Evolutionary conservation across 2,888 invertebrate species (phyloP), one percentile per base, ranked within the genome.

Genomic region (Smittia sp.): DNA sequence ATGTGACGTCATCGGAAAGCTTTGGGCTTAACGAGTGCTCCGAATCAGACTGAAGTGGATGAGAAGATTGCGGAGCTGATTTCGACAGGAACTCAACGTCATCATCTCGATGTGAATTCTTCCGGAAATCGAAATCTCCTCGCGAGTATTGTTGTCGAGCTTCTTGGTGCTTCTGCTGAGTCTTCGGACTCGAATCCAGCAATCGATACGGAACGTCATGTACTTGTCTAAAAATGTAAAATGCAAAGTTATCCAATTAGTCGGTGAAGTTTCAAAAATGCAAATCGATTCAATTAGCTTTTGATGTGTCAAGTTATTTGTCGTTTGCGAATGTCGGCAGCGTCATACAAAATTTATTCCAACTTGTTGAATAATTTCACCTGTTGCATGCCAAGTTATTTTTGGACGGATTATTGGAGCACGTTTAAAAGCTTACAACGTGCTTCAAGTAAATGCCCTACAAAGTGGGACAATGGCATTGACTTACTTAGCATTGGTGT

Each of bases 201-300:
- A 93, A 86, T 1, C 92, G 88, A 79, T 93, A 94, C 0, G 93
- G 93, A 13, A 93, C 92, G 77, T 91, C 91, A 76, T 75, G 74
- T 15, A 81, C 81, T 77, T 82, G 82, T 1, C 79, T 78, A 15
- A 24, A 15, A 0, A 13, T 62, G 1, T 11, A 18, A 15, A 54
- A 54, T 11, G 6, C 62, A 62, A 62, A n/a, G 6, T 15, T 13
- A n/a, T 46, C 11, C 13, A 46, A 46, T 46, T 15, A 46, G n/a
- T 15, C 0, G 18, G 7, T 18, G 13, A 24, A 46, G 15, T 69
- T 54, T 54, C 18, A 54, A 18, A 15, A 54, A 54, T 11, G n/a
- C 54, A 54, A 54, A 9, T 39, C 39, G 39, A 9, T 39, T 13
- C 7, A 39, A 39, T 39, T 13, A 39, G 13, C 7, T 46, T 46